phyloP scores from a whole-genome alignment of 2,113 vertebrate genomes.

The Dendrocopos noguchii region DNA sequence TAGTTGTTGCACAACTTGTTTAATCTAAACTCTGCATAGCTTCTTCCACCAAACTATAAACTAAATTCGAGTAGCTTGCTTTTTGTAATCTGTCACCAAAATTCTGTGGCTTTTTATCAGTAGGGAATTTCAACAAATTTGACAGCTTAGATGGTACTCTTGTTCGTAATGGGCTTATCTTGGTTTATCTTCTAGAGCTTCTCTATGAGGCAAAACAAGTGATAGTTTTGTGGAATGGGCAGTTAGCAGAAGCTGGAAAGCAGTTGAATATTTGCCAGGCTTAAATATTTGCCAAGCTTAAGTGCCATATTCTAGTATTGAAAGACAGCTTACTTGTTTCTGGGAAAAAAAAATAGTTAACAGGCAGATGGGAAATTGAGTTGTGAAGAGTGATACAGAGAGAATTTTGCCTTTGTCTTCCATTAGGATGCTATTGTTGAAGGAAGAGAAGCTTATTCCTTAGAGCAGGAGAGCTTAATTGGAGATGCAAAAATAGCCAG shows the following conservation, averaged over 20 bases:
- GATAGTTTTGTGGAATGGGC: not conserved
- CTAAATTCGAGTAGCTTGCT: not conserved
- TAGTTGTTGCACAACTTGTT: not conserved
- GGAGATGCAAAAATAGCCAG: not conserved
- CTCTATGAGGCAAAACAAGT: not conserved
- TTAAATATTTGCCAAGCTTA: not conserved
- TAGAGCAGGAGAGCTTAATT: not conserved
- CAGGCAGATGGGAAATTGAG: not conserved
- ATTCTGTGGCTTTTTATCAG: not conserved
- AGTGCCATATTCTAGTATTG: not conserved
- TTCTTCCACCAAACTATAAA: not conserved
- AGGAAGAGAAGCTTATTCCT: not conserved
- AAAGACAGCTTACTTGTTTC: not conserved
- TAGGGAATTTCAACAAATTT: not conserved
- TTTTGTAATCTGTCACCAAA: not conserved
- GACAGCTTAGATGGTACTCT: rapidly evolving
- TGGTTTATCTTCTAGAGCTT: not conserved
- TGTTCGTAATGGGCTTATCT: not conserved
- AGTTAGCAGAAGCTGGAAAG: not conserved
- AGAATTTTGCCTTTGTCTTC: not conserved
- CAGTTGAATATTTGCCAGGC: not conserved
- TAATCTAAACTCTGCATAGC: not conserved
- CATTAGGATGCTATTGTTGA: not conserved
- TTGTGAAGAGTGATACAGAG: not conserved
- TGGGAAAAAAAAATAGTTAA: not conserved